Base-by-base conservation (phyloP, 2,888 invertebrate species). In the Epiblema foenella region DNA sequence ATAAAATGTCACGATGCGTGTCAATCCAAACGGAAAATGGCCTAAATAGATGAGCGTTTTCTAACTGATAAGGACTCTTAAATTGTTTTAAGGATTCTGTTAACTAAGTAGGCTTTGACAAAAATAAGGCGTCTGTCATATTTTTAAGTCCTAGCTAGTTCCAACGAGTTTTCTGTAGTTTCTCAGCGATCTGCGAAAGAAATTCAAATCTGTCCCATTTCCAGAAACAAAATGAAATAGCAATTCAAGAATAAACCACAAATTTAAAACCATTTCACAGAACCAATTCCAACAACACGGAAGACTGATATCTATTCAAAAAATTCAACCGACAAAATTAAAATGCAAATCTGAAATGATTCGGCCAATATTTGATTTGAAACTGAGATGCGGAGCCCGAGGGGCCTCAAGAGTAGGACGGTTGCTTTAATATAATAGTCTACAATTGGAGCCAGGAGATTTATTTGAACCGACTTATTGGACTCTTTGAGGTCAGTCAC, bases 321-420 rank as follows among this genome's bases (percentile, higher is more conserved):
- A 58, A 62, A n/a, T 42, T 64, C 65, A 33, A 54, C 65, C 15
- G 59, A n/a, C 37, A 11, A 39, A 60, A 70, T 70, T 66, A 70
- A 70, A 66, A 70, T 70, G 70, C 70, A 70, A 70, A 70, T 70
- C 70, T 46, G 60, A 39, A 66, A 66, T 59, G 70, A 66, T 60
- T 70, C 46, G 59, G 15, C 59, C 70, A 70, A 70, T 70, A 70
- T 70, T 66, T 70, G 65, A 66, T 66, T 46, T 65, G 70, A 37
- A 60, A 60, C 33, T 8, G 68, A 54, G 64, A 46, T 24, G 46
- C 24, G 15, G 2, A 51, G 39, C 54, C 17, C 17, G 59, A 52
- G 42, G 59, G 39, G 51, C 49, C 59, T 59, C 52, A 24, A 37
- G 70, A 46, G 33, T 39, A 37, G 49, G 29, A 66, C 29, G 10